Base-by-base conservation (phyloP, 2,888 invertebrate genomes). In the Agonopterix subpropinquella region DNA sequence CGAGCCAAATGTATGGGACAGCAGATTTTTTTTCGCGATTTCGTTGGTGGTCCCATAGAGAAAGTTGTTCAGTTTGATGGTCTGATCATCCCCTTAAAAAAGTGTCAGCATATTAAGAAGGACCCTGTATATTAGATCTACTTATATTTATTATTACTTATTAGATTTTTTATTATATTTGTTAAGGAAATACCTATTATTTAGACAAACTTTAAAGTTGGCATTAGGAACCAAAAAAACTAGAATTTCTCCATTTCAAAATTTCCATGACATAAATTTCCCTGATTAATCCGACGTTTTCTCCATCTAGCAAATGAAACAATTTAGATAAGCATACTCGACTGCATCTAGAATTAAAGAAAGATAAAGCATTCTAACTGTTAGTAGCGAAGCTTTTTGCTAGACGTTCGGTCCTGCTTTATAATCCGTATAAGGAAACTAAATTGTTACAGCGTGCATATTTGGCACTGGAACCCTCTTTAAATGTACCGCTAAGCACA, bases 391-490 rank as follows among this genome's bases (percentile, higher is more conserved):
- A 52, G 51, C 61, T 62, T 64, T 65, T 59, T 56, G 61, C 60
- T 53, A 47, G 53, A 51, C 61, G 58, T 62, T 79, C 78, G 80
- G 81, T 65, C 50, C 56, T 62, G 65, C 79, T 83, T 83, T 85
- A 77, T 77, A 65, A 59, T 56, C 84, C 82, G 61, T 82, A 83
- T 78, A 81, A 60, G 83, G 83, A 45, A 55, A 52, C 67, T 73
- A 76, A 81, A 82, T 80, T 77, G 83, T 78, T 77, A 75, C 67
- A 64, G 62, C 67, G 59, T 64, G 75, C 86, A 77, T 83, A 83
- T 88, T 87, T 87, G 87, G 87, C 85, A 85, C 78, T 66, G 78
- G 67, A 59, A 62, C 66, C 70, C 61, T 73, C 77, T 81, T 83
- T 77, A 75, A 72, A 61, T 74, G 72, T 76, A 80, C 84, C 79